These are phyloP conservation scores for Gadopsis bispinosus DNA, from an alignment of 2,797 vertebrate species.

Conservation along the genomic window DNA sequence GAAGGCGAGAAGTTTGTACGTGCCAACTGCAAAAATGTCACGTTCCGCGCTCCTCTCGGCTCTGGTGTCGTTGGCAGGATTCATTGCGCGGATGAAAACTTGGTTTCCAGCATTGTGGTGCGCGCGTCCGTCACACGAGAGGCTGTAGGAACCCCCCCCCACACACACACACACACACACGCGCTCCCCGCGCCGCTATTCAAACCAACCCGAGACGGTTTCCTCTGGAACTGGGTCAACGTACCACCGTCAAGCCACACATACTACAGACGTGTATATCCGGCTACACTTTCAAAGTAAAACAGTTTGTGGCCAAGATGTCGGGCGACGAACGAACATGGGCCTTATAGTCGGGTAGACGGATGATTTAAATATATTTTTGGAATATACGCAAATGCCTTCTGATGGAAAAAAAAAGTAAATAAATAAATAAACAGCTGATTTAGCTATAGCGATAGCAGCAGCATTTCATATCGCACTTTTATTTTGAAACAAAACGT, in stretches of 20 bases:
- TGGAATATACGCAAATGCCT: not conserved
- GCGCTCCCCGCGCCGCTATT: slow-evolving; percentile 60
- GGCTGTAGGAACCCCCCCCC: not conserved
- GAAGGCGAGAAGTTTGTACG: slow-evolving; percentile 90
- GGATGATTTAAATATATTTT: not conserved
- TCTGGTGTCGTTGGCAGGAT: slow-evolving; percentile 77
- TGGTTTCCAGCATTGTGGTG: slow-evolving; percentile 70
- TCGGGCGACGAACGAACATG: not conserved
- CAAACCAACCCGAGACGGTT: slow-evolving; percentile 43
- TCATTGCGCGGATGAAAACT: slow-evolving; percentile 81
- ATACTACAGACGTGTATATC: not conserved
- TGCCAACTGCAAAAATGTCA: slow-evolving; percentile 82
- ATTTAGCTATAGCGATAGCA: too few species aligned
- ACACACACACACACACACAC: not conserved
- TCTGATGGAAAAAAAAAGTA: not conserved
- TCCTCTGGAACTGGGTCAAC: slow-evolving; percentile 69
- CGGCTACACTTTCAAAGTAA: slow-evolving; percentile 42
- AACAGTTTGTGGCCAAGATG: not conserved
- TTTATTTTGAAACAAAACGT: slow-evolving; percentile 49
- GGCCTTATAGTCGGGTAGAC: accelerated
- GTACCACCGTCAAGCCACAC: slow-evolving; percentile 30
- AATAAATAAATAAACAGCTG: not conserved
- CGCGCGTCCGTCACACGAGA: slow-evolving; percentile 10
- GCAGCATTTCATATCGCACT: not conserved
- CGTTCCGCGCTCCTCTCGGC: slow-evolving; percentile 61